phyloP scores from a whole-genome alignment of 1,140 invertebrate species.

The Stegodyphus mimosarum region DNA sequence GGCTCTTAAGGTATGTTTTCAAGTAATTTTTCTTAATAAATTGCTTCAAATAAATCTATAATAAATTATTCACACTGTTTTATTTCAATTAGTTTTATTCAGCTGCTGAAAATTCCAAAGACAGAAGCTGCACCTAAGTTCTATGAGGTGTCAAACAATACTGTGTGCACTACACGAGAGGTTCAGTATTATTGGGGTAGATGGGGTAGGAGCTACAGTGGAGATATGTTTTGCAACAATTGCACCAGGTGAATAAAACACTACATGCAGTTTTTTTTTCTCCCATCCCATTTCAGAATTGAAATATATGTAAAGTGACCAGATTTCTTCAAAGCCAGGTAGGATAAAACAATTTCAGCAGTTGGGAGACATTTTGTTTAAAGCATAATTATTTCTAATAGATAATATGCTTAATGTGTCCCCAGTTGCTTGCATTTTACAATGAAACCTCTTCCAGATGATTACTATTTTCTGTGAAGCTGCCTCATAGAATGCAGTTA shows the following conservation, averaged over 20 bases:
- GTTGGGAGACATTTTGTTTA: no score
- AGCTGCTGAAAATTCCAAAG: constrained; percentile 24
- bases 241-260: constrained; percentile 46
- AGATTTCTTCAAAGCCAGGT: no score
- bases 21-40: not conserved
- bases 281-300: no score
- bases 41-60: not conserved
- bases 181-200: constrained; percentile 56
- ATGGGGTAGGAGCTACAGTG: constrained; percentile 55
- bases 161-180: constrained; percentile 44
- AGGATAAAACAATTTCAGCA: no score
- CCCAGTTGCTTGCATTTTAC: no score
- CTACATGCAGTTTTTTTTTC: not conserved
- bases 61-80: not conserved
- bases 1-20: not conserved
- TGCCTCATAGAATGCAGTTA: no score
- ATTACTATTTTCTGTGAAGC: no score
- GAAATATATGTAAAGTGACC: no score
- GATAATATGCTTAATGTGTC: no score
- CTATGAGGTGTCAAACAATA: constrained; percentile 49
- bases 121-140: constrained; percentile 49
- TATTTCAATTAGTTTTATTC: constrained; percentile 30
- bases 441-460: no score
- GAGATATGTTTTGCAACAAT: constrained; percentile 47
- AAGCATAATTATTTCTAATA: no score